Evolutionary conservation across 2,888 invertebrate genomes (phyloP), one percentile per base, ranked within the genome.

Genomic region (Campaea margaritaria): DNA sequence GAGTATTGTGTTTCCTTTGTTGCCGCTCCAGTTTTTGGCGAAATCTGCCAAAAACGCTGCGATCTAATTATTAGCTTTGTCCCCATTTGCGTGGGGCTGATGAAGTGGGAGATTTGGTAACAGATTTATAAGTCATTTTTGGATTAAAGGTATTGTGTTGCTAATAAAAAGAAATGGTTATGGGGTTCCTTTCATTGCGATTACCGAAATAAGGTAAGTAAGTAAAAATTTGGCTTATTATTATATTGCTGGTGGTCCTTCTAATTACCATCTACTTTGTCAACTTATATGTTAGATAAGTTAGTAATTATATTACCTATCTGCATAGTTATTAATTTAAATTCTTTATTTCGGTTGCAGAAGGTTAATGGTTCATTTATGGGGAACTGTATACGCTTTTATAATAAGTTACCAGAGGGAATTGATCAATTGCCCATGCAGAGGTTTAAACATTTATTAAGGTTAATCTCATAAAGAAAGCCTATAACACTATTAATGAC

Each of bases 61-160:
- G 74, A 83, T 86, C 80, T 90, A 89, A 91, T 91, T 90, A 89
- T 89, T 85, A 81, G 85, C 82, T 87, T 89, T 89, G 87, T 86
- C 75, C 62, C 67, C 52, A 70, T 73, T 69, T 62, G 61, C 65
- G 64, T 72, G 72, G 82, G 82, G 79, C 71, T 62, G 67, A 67
- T 73, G 51, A 76, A 76, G 71, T 77, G 72, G 76, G 75, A 75
- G 78, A 79, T 77, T 81, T 72, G 70, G 65, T 78, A 82, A 80
- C 74, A 78, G 79, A 82, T 85, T 86, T 81, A 71, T 73, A 75
- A 69, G 75, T 74, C 75, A 76, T 82, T 83, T 82, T 72, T 69
- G 74, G 79, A 80, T 83, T 82, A 81, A 68, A 68, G 50, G 71
- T 71, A 75, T 79, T 75, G 70, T 73, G 68, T 76, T 72, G 43